Percentiles rank a stretch among this genome's conserved stretches.
phyloP scores from a whole-genome alignment of 1,140 invertebrate genomes.

The Drosophila pandora region DNA sequence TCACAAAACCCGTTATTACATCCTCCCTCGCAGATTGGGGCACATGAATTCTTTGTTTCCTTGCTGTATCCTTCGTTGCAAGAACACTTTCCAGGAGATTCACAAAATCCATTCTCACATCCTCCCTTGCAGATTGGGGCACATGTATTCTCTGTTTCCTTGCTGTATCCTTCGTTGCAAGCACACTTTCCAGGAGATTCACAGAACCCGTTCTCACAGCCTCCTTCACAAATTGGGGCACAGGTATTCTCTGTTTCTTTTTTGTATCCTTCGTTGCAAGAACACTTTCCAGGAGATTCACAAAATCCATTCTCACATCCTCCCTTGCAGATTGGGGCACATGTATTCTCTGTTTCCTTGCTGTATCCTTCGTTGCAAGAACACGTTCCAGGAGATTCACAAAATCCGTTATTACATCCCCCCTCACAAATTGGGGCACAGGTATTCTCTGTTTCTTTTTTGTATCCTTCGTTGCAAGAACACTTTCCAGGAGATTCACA shows the following conservation, averaged over 20 bases:
- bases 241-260: constrained; percentile 10
- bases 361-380: constrained; percentile 8
- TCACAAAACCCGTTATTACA: constrained; percentile 22
- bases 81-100: constrained; percentile 13
- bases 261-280: constrained; percentile 5
- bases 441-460: neutral
- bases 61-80: constrained; percentile 16
- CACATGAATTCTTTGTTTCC: constrained; percentile 8
- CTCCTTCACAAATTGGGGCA: constrained; percentile 8
- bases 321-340: constrained; percentile 3
- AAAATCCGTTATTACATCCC: constrained; percentile 23
- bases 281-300: constrained; percentile 11
- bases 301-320: constrained; percentile 29
- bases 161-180: constrained; percentile 11
- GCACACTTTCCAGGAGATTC: constrained; percentile 17
- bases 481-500: constrained; percentile 22
- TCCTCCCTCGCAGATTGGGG: constrained; percentile 1
- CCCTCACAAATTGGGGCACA: constrained; percentile 8
- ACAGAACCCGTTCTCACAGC: constrained; percentile 41
- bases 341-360: constrained; percentile 3
- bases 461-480: constrained; percentile 13
- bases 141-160: constrained; percentile 8
- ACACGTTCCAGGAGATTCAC: constrained; percentile 10
- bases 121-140: constrained; percentile 6
- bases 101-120: constrained; percentile 42